Base-by-base conservation (phyloP, 2,888 invertebrate genomes). In the Boloria euphrosyne region DNA sequence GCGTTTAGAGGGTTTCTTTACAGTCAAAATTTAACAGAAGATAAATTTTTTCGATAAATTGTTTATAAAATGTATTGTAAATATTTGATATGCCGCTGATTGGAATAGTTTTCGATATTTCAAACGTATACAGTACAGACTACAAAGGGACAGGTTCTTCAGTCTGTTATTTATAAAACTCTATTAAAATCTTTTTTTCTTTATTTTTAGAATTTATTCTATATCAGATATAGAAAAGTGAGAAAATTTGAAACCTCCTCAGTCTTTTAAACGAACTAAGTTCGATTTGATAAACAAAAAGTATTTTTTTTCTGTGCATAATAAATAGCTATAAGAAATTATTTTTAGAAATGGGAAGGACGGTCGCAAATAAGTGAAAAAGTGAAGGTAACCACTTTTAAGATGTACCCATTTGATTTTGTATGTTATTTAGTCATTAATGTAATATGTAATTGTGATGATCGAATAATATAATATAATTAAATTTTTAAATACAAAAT, bases 191-290 rank as follows among this genome's bases (percentile, higher is more conserved):
- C 65, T 68, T 70, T 62, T 22, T 13, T 53, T 52, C 57, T 59
- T 57, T 67, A 67, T 27, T 17, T 54, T 60, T 69, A 61, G 55
- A 79, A 77, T 82, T 72, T 82, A 80, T 78, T 83, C 82, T 83
- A 22, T 22, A 22, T 22, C 81, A 79, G 77, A 81, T 79, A 81
- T 87, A 89, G 84, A 90, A 89, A 89, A 88, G 80, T 86, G 83
- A 78, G 83, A 88, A 88, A 85, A 83, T 80, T 81, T 83, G 76
- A 83, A 85, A 83, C 83, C 80, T 80, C 75, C 76, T 90, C 90
- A 90, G 90, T 90, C 90, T 90, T 90, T 63, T 82, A 85, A 76
- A 80, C 76, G 81, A 83, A 84, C 80, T 78, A 80, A 79, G 81
- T 81, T 79, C 82, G 71, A 76, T 79, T 79, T 76, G 73, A 73